A percentile compares a stretch with the other conserved stretches of the same genome.
Evolutionary conservation across 2,888 invertebrate species (phyloP).

Genomic region (Erebia epiphron): DNA sequence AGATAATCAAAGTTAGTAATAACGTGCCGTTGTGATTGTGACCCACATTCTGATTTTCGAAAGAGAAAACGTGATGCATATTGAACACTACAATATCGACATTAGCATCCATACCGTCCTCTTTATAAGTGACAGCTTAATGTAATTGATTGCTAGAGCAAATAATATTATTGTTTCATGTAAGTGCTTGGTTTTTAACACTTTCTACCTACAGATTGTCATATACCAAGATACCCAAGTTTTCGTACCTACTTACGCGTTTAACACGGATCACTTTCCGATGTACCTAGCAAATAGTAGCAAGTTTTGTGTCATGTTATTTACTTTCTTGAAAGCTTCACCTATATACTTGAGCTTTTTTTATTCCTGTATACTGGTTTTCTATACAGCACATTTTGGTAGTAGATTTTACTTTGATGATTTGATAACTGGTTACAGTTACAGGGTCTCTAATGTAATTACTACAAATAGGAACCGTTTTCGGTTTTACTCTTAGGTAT

Average conservation of each 20-base stretch:
- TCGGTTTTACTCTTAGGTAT: constrained; percentile 6
- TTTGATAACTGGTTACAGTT: too few species aligned
- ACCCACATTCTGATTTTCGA: constrained; percentile 59
- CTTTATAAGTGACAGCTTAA: constrained; percentile 46
- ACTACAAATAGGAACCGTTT: constrained; percentile 5
- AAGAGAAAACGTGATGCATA: constrained; percentile 66
- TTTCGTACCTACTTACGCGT: not conserved
- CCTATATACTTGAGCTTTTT: not conserved
- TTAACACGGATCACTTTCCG: not conserved
- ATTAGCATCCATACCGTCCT: constrained; percentile 60
- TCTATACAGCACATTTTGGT: too few species aligned
- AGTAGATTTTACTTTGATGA: too few species aligned
- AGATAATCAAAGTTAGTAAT: constrained; percentile 61
- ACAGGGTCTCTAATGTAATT: too few species aligned
- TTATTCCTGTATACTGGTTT: too few species aligned
- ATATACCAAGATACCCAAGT: too few species aligned
- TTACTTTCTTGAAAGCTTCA: not conserved
- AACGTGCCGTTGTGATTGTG: constrained; percentile 61
- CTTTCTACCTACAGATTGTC: not conserved
- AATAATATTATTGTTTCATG: constrained; percentile 63
- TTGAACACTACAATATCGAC: constrained; percentile 57
- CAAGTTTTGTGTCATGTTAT: not conserved
- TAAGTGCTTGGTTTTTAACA: constrained; percentile 50
- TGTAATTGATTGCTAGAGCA: constrained; percentile 61
- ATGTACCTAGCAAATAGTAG: not conserved